Percentiles rank a stretch among this genome's conserved stretches.
Evolutionary conservation across 2,888 invertebrate species (phyloP).

Genomic region (Baccha elongata): DNA sequence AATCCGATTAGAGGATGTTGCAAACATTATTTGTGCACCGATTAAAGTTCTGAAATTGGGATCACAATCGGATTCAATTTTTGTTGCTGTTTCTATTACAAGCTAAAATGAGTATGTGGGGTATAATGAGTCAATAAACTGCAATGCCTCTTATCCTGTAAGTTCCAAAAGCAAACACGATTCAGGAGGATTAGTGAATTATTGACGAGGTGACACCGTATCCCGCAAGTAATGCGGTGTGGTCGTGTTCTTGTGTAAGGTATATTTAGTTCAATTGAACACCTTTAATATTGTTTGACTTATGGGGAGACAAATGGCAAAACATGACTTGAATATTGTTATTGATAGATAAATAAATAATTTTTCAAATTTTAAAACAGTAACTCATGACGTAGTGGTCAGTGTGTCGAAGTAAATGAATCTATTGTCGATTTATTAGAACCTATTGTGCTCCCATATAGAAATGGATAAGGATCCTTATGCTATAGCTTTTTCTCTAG

Average conservation of each 20-base stretch:
- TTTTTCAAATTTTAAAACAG: no score
- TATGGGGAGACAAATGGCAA: no score
- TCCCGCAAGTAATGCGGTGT: constrained; percentile 35
- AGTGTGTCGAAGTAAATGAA: no score
- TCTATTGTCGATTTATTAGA: no score
- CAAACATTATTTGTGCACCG: constrained; percentile 64
- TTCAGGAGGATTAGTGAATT: constrained; percentile 47
- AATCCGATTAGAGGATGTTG: constrained; percentile 71
- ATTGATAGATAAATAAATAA: no score
- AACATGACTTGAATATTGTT: no score
- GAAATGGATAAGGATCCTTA: no score
- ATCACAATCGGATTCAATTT: constrained; percentile 44
- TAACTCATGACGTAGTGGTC: no score
- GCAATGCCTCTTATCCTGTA: constrained; percentile 14
- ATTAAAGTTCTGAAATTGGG: constrained; percentile 55
- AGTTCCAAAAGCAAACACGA: constrained; percentile 13
- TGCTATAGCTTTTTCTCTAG: no score
- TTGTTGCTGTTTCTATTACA: neutral
- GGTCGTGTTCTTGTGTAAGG: constrained; percentile 39
- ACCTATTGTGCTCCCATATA: no score
- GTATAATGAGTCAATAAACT: constrained; percentile 61
- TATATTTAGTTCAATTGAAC: constrained; percentile 30
- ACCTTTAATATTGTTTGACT: neutral
- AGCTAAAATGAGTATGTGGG: neutral
- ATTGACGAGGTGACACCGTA: constrained; percentile 43